Conservation (phyloP, 2,888 invertebrate species). For the Eupithecia tripunctaria region DNA sequence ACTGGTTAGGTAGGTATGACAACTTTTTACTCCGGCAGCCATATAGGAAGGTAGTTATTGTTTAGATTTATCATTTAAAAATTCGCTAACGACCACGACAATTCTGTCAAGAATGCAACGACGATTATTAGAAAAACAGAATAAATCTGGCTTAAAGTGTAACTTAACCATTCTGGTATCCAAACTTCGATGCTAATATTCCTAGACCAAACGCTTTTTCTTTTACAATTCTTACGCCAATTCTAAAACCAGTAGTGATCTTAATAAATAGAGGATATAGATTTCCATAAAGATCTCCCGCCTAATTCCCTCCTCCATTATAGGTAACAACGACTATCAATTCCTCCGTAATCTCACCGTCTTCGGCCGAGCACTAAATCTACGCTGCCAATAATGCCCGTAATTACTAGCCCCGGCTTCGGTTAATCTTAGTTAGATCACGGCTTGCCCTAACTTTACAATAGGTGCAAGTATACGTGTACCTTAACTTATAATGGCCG, state of each 20-base stretch:
- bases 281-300: slow-evolving; percentile 3
- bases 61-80: too few relatives aligned
- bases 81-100: too few relatives aligned
- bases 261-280: neutral
- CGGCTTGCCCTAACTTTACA: slow-evolving; percentile 27
- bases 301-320: slow-evolving; percentile 16
- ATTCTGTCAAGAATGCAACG: too few relatives aligned
- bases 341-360: slow-evolving; percentile 27
- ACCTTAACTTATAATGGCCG: neutral
- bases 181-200: neutral
- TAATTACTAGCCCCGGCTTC: slow-evolving; percentile 71
- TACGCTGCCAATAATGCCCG: slow-evolving; percentile 76
- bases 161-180: neutral
- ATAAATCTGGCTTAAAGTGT: neutral
- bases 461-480: neutral
- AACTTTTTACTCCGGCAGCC: too few relatives aligned
- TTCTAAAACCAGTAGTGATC: neutral
- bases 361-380: slow-evolving; percentile 64
- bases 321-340: slow-evolving; percentile 33
- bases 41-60: too few relatives aligned
- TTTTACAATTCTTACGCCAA: neutral
- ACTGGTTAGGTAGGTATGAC: too few relatives aligned
- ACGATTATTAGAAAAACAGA: too few relatives aligned
- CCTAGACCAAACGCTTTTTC: neutral
- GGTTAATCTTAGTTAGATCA: slow-evolving; percentile 56